A percentile compares a stretch with the other conserved stretches of the same genome.
Evolutionary conservation across 2,888 invertebrate genomes (phyloP).

Genomic region (Marasmarcha lunaedactyla): DNA sequence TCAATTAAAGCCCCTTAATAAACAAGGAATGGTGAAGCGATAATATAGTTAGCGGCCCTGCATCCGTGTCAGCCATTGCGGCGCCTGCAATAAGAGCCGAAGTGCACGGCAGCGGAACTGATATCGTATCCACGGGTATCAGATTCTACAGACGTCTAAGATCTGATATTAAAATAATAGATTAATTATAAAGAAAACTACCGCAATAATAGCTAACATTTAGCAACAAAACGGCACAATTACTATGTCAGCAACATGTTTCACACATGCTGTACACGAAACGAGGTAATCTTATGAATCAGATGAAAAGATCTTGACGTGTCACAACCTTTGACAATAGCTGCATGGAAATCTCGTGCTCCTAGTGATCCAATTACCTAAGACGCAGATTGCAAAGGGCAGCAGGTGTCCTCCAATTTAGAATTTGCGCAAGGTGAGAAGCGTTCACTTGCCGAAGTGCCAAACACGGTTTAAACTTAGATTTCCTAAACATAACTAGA

Average conservation of each 20-base stretch:
- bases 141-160: conserved; percentile 19
- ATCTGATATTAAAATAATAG: too few relatives aligned
- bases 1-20: conserved; percentile 1
- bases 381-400: conserved; percentile 22
- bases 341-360: too few relatives aligned
- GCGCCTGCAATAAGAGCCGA: conserved; percentile 43
- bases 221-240: too few relatives aligned
- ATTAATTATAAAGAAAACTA: too few relatives aligned
- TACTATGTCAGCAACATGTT: too few relatives aligned
- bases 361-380: conserved; percentile 14
- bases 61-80: conserved; percentile 35
- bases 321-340: neutral
- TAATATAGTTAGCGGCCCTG: conserved; percentile 13
- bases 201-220: too few relatives aligned
- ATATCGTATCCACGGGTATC: conserved; percentile 41
- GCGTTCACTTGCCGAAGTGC: conserved; percentile 16
- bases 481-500: too few relatives aligned
- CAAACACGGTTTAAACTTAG: too few relatives aligned
- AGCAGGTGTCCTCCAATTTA: conserved; percentile 19
- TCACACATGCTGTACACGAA: too few relatives aligned
- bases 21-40: neutral
- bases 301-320: too few relatives aligned
- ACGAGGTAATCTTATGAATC: too few relatives aligned
- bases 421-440: conserved; percentile 24
- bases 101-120: conserved; percentile 30